Evolutionary conservation across 2,888 invertebrate species (phyloP), one percentile per base, ranked within the genome.

Genomic region (Lordiphosa andalusiaca): DNA sequence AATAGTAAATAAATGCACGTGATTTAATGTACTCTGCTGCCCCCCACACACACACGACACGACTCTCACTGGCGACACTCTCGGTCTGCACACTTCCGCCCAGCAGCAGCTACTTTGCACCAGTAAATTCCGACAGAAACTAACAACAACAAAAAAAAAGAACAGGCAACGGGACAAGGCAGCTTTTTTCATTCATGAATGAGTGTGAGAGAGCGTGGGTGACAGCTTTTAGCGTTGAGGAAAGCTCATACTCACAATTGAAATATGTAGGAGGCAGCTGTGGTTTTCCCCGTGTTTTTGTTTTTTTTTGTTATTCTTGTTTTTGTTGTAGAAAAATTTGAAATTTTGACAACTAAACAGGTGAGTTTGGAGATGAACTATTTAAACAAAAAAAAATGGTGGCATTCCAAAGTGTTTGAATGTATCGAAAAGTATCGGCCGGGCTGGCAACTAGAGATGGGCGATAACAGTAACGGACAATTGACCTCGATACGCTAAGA

Each of bases 91-190:
- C 46, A 69, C 53, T 65, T 36, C 39, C 51, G 68, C 42, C 47
- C 53, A 65, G 71, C 61, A 65, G 71, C 61, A 69, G 49, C 77
- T 67, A 76, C 84, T 76, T 73, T 57, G 64, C 84, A 72, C 70
- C 53, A 81, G 81, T 70, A 84, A 84, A 77, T 76, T 63, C 73
- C 65, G 65, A 77, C 59, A 61, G 57, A 73, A 71, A 76, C 83
- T 76, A 74, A 83, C 62, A 56, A 53, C 30, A 42, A 44, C 41
- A 67, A 39, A 47, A 39, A 48, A 44, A 44, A 67, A 39, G 49
- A 39, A 48, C 33, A 41, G 38, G 40, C 56, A 37, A 39, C 35
- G 35, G 19, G 63, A 16, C 41, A 39, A 21, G 63, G 30, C 19
- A 70, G 48, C 80, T 68, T 60, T 68, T 60, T 84, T 84, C 76